These are phyloP conservation scores for Decapterus maruadsi DNA, from an alignment of 2,797 vertebrate genomes.

Conservation along the genomic window DNA sequence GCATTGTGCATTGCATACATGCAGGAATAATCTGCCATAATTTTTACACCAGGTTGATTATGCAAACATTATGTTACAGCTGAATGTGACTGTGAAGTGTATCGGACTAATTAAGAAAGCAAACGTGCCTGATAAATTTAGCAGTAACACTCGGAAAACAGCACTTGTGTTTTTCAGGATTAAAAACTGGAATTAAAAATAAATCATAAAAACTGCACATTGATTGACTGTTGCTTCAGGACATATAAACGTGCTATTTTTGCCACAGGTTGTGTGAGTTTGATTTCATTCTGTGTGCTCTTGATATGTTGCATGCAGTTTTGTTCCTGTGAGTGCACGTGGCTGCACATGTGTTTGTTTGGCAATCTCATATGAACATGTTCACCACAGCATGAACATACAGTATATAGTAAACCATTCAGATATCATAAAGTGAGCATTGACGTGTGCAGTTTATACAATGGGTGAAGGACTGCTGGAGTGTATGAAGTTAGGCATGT, in stretches of 20 bases:
- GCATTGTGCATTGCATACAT: slow-evolving; percentile 12
- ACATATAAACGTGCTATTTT: too few species aligned
- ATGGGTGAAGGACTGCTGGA: not conserved
- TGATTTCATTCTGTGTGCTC: not conserved
- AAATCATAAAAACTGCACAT: too few species aligned
- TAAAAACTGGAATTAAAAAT: not conserved
- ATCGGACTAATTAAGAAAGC: too few species aligned
- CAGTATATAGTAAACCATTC: not conserved
- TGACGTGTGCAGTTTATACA: not conserved
- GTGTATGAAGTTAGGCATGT: not conserved
- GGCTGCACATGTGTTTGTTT: not conserved
- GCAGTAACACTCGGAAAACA: not conserved
- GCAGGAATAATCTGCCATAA: slow-evolving; percentile 12
- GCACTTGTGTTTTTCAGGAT: not conserved
- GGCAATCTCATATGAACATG: not conserved
- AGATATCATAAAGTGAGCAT: not conserved
- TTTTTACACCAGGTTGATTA: slow-evolving; percentile 2
- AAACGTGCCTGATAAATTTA: not conserved
- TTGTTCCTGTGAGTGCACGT: not conserved
- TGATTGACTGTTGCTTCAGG: too few species aligned
- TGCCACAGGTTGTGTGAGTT: not conserved
- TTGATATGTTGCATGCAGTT: not conserved
- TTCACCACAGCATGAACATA: not conserved
- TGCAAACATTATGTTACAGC: not conserved
- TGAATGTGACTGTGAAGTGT: too few species aligned